A percentile compares a stretch with the other conserved stretches of the same genome.
Conservation (phyloP, 1,140 invertebrate species). For the Wasmannia auropunctata region DNA sequence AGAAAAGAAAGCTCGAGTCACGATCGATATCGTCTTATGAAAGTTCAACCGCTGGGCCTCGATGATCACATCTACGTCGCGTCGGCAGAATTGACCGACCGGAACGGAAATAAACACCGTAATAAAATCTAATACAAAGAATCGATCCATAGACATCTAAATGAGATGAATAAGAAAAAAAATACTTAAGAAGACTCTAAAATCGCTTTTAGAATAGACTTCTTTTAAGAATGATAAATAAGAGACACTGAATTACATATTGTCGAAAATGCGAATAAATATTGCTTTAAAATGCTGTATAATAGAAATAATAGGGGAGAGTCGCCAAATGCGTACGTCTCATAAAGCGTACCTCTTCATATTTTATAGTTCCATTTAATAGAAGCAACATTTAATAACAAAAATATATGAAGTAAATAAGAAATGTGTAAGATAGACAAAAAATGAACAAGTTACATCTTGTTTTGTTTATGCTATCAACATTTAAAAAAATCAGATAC, state of each 20-base stretch:
- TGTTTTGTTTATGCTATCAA: no score
- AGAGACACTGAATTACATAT: constrained; percentile 48
- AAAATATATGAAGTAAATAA: no score
- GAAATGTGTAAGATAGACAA: no score
- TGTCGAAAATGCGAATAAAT: not conserved
- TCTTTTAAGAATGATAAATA: not conserved
- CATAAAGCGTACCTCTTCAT: no score
- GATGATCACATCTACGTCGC: constrained; percentile 1
- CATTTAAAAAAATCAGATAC: no score
- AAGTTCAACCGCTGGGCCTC: constrained; percentile 49
- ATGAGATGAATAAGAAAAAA: not conserved
- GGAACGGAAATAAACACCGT: constrained; percentile 35
- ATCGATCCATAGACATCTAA: constrained; percentile 27
- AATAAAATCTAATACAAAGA: not conserved
- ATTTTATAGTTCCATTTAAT: no score
- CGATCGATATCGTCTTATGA: constrained; percentile 61
- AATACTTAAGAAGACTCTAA: not conserved
- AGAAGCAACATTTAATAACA: no score
- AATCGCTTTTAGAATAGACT: not conserved
- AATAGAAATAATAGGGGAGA: not conserved
- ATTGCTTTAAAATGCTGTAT: not conserved
- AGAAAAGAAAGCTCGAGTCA: constrained; percentile 29
- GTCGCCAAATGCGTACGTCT: no score
- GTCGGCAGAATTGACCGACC: constrained; percentile 1
- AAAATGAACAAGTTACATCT: no score